Conservation (phyloP, 1,140 invertebrate genomes). For the Camponotus floridanus region DNA sequence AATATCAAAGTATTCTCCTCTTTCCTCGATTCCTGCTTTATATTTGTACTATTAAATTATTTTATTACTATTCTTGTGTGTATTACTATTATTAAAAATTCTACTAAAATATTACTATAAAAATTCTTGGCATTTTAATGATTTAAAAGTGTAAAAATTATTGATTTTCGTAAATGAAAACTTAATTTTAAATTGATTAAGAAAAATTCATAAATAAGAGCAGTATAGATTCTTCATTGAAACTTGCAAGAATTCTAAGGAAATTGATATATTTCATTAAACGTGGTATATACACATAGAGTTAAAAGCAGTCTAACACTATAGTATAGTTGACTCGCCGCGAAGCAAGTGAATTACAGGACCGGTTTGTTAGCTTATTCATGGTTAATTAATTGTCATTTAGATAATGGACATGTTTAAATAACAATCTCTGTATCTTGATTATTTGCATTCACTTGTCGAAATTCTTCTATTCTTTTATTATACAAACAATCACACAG, state of each 20-base stretch:
- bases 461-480: slow-evolving; percentile 11
- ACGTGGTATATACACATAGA: neutral
- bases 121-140: neutral
- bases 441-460: slow-evolving; percentile 20
- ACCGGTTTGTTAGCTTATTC: slow-evolving; percentile 39
- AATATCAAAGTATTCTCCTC: too few relatives aligned
- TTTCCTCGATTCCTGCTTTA: too few relatives aligned
- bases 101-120: neutral
- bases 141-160: neutral
- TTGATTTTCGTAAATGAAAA: neutral
- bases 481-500: neutral
- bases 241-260: neutral
- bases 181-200: neutral
- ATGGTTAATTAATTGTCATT: slow-evolving; percentile 42
- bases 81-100: neutral
- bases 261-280: neutral
- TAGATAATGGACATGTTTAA: slow-evolving; percentile 29
- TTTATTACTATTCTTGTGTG: neutral
- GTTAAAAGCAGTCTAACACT: slow-evolving; percentile 1
- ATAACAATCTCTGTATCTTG: slow-evolving; percentile 29
- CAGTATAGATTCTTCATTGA: too few relatives aligned
- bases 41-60: neutral
- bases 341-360: slow-evolving; percentile 29
- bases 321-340: slow-evolving; percentile 1
- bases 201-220: neutral